Base-by-base conservation (phyloP, 2,888 invertebrate species). In the Polia nebulosa region DNA sequence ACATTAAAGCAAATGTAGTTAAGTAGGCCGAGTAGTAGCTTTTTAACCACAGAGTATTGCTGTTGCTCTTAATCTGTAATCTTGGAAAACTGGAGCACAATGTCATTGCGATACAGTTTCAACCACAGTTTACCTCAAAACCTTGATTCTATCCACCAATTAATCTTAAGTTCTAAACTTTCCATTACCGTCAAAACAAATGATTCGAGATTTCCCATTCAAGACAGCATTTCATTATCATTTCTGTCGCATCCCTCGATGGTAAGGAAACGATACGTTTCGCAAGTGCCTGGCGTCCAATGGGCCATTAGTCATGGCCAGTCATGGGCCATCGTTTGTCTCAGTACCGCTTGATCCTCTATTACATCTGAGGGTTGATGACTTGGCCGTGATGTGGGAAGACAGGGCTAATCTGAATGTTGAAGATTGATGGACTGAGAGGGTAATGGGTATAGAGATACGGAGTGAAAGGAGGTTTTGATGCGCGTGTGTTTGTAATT, bases 301-400 rank as follows among this genome's bases (percentile, higher is more conserved):
- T 58, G 45, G 63, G 52, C 58, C 64, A 79, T 82, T 81, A 83
- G 80, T 83, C 79, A 78, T 36, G 53, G 39, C 45, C 52, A 75
- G 72, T 83, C 78, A 71, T 41, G 41, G 51, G 25, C 61, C 66
- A 81, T 83, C 84, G 79, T 82, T 82, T 83, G 76, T 82, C 81
- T 79, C 56, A 66, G 72, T 69, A 71, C 60, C 63, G 58, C 65
- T 72, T 69, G 70, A 68, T 78, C 74, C 61, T 74, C 74, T 65
- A 74, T 83, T 83, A 77, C 36, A 71, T 61, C 44, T n/a, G 75
- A 76, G 82, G 80, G 82, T 76, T 83, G 81, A 83, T 81, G 82
- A 84, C 79, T 82, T 52, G 49, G 25, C 73, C 66, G 51, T 82
- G 72, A 84, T 79, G 73, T 76, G 71, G 67, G 72, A 73, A 79